These are phyloP conservation scores for Cataglyphis altisquamis DNA, from an alignment of 2,888 invertebrate species.

Conservation along the genomic window DNA sequence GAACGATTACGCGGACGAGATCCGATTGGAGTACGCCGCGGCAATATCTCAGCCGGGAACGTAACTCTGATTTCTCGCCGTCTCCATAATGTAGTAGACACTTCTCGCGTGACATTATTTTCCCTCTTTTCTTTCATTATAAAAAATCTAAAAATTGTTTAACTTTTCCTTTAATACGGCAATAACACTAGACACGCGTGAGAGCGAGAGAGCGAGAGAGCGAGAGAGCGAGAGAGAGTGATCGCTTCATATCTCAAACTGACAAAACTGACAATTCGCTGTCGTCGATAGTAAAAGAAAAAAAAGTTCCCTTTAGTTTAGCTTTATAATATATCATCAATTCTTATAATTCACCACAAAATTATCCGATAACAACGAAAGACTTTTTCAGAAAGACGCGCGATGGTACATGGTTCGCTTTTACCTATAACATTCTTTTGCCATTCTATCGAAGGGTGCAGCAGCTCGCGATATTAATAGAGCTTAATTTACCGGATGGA, in stretches of 20 bases:
- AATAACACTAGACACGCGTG: neutral
- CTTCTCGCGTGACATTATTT: neutral
- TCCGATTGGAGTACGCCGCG: neutral
- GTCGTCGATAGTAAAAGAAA: neutral
- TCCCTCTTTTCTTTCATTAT: neutral
- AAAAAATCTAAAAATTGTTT: neutral
- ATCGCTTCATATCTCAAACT: neutral
- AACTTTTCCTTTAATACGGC: neutral
- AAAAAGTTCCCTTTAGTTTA: neutral
- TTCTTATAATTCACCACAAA: neutral
- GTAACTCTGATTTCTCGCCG: neutral
- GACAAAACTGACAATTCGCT: neutral
- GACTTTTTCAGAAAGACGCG: too few relatives aligned
- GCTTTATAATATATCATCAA: neutral
- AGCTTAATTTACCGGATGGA: constrained; percentile 54
- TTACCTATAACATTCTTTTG: constrained; percentile 9
- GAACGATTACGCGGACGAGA: neutral
- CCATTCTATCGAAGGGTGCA: constrained; percentile 3
- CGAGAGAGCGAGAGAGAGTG: too few relatives aligned
- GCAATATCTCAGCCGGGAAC: neutral
- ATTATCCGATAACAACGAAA: neutral
- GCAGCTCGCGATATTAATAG: constrained; percentile 40
- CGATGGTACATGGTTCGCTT: neutral
- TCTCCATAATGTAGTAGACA: neutral
- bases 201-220: too few relatives aligned